Evolutionary conservation across 2,888 invertebrate species (phyloP).

Genomic region (Melanchra persicariae): DNA sequence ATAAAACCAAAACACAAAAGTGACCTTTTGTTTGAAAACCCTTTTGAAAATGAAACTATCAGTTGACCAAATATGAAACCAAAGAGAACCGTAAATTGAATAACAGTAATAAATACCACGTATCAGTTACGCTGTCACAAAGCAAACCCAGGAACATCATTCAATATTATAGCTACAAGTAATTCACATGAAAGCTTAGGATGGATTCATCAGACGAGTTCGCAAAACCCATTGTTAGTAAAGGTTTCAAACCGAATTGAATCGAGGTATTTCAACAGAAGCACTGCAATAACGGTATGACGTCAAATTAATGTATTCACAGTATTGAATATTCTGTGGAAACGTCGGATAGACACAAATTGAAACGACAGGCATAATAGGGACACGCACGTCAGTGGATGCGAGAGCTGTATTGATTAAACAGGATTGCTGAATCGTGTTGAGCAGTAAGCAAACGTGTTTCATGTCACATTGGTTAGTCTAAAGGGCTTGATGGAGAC

Average conservation of each 20-base stretch:
- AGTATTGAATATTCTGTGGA: slow-evolving; percentile 23
- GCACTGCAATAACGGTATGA: neutral
- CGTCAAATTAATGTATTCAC: slow-evolving; percentile 27
- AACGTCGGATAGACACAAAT: slow-evolving; percentile 49
- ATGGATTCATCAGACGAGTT: slow-evolving; percentile 1
- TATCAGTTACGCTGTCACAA: neutral
- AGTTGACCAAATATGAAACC: neutral
- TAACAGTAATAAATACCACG: neutral
- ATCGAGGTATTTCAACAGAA: neutral
- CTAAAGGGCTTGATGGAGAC: slow-evolving; percentile 15
- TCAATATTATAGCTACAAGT: neutral
- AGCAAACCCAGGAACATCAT: neutral
- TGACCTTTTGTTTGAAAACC: neutral
- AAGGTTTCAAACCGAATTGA: slow-evolving; percentile 8
- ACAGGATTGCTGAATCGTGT: slow-evolving; percentile 40
- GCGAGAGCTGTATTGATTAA: slow-evolving; percentile 43
- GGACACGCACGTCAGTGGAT: slow-evolving; percentile 35
- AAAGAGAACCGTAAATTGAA: slow-evolving; percentile 1
- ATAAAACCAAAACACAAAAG: neutral
- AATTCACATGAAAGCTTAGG: slow-evolving; percentile 13
- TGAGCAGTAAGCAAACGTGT: slow-evolving; percentile 24
- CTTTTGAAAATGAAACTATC: neutral
- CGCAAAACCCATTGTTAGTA: neutral
- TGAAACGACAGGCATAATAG: slow-evolving; percentile 44
- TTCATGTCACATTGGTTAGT: slow-evolving; percentile 18